Evolutionary conservation across 35 echinoderm and acorn worm species (phyloP).

Genomic region (Ophioderma brevispina): DNA sequence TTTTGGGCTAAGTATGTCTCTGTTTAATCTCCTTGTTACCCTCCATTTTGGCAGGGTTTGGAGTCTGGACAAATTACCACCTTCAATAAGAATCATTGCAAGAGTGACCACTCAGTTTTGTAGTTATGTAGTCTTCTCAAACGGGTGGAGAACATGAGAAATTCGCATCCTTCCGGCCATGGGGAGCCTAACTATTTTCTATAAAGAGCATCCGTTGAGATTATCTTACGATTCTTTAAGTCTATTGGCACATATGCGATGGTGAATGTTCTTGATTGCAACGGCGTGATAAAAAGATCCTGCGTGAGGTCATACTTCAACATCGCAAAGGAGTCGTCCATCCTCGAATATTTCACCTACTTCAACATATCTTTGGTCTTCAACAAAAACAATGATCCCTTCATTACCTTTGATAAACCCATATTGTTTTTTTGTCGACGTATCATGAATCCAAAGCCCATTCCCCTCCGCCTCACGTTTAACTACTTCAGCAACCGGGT

Average conservation of each 20-base stretch:
- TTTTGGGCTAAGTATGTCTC: not conserved
- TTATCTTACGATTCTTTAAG: not conserved
- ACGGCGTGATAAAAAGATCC: not conserved
- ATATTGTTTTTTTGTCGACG: not conserved
- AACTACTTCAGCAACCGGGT: not conserved
- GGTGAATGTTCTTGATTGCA: not conserved
- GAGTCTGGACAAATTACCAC: not conserved
- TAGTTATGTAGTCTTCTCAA: not conserved
- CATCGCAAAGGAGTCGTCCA: not conserved
- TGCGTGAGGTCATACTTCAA: not conserved
- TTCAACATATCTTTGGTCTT: not conserved
- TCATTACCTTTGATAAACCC: not conserved
- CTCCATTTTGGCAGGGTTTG: not conserved
- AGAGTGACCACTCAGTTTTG: not conserved
- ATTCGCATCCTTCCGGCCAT: not conserved
- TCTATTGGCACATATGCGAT: not conserved
- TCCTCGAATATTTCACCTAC: not conserved
- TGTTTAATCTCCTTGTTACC: not conserved
- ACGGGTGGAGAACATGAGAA: not conserved
- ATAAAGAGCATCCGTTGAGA: not conserved
- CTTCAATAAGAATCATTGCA: not conserved
- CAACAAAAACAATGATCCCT: not conserved
- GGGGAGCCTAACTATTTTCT: not conserved
- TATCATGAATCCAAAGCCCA: not conserved
- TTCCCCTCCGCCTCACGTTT: not conserved